These are phyloP conservation scores for Sorex araneus DNA, from an alignment of 2,113 vertebrate species.

Conservation along the genomic window DNA sequence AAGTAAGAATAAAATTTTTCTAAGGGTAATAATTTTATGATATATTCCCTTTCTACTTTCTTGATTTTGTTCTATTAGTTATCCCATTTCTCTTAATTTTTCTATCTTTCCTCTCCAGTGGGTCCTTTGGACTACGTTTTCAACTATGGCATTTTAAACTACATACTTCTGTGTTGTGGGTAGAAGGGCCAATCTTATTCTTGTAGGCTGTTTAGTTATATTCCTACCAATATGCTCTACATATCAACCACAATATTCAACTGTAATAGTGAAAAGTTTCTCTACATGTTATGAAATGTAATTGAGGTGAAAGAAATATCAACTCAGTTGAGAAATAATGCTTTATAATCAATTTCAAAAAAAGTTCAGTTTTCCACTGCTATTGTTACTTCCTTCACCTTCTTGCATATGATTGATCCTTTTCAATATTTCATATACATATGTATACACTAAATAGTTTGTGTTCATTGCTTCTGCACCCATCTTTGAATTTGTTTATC, in stretches of 20 bases:
- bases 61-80: not conserved
- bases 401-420: not conserved
- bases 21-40: not conserved
- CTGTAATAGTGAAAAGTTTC: not conserved
- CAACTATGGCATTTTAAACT: not conserved
- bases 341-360: not conserved
- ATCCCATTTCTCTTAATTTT: not conserved
- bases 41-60: not conserved
- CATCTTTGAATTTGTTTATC: not conserved
- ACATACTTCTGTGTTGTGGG: not conserved
- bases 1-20: not conserved
- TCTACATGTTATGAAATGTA: not conserved
- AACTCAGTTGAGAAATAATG: not conserved
- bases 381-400: not conserved
- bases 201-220: not conserved
- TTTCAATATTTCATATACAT: not conserved
- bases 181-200: not conserved
- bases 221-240: not conserved
- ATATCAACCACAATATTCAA: not conserved
- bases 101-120: not conserved
- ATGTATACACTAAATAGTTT: not conserved
- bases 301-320: not conserved
- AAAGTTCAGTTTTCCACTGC: not conserved
- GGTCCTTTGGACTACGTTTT: not conserved
- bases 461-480: not conserved